Conservation (phyloP, 1,140 invertebrate genomes). For the Megathymus violae region DNA sequence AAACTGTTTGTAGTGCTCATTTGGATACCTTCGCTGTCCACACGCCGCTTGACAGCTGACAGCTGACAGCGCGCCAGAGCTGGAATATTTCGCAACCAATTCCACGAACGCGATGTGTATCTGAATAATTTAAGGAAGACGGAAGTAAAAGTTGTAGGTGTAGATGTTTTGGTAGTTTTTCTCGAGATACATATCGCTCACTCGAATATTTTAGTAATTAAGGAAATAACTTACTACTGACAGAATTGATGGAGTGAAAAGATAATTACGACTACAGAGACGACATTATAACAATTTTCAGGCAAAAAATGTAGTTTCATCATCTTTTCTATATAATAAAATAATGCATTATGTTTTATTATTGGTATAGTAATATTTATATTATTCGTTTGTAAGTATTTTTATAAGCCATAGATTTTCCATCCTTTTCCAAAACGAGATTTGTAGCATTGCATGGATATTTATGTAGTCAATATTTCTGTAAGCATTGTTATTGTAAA, state of each 20-base stretch:
- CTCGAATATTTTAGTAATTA: not conserved
- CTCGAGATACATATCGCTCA: not conserved
- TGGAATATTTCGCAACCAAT: constrained; percentile 13
- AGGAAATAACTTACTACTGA: not conserved
- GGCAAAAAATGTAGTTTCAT: too few species aligned
- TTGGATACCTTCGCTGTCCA: constrained; percentile 14
- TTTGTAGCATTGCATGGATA: too few species aligned
- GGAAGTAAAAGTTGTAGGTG: constrained; percentile 2
- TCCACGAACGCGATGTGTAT: not conserved
- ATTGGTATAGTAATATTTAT: too few species aligned
- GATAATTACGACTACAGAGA: too few species aligned
- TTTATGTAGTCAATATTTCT: too few species aligned
- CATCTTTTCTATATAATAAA: too few species aligned
- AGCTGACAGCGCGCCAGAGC: constrained; percentile 18
- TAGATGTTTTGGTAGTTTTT: not conserved
- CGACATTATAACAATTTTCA: too few species aligned
- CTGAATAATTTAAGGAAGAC: not conserved
- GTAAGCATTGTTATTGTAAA: too few species aligned
- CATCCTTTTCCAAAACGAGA: too few species aligned
- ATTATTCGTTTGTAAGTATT: too few species aligned
- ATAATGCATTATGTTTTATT: too few species aligned
- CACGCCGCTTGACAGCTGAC: constrained; percentile 18
- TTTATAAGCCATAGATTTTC: too few species aligned
- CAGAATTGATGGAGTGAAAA: not conserved
- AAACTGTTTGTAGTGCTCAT: constrained; percentile 16